These are phyloP conservation scores for Benthosema pterotum DNA, from an alignment of 2,797 vertebrate species.

Conservation along the genomic window DNA sequence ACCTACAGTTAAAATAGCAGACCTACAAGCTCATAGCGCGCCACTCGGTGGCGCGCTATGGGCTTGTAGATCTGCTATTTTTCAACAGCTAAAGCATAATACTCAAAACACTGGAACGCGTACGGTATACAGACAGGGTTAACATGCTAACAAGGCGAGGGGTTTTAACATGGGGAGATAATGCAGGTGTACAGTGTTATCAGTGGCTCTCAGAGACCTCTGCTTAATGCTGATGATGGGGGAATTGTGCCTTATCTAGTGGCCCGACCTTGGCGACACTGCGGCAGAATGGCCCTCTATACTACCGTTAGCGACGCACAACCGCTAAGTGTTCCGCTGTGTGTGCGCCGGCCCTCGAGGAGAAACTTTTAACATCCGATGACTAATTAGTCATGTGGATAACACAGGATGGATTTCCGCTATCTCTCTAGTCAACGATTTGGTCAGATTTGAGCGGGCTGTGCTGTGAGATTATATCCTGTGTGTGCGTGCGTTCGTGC, in stretches of 20 bases:
- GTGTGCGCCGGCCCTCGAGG: slow-evolving; percentile 6
- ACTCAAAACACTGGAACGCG: too few relatives aligned
- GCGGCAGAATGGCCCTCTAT: slow-evolving; percentile 18
- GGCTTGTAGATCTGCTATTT: too few relatives aligned
- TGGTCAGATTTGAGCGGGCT: too few relatives aligned
- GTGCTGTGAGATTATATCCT: too few relatives aligned
- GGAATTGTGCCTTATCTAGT: slow-evolving; percentile 51
- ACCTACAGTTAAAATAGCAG: too few relatives aligned
- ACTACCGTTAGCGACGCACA: too few relatives aligned
- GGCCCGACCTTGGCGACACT: slow-evolving; percentile 50
- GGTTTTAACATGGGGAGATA: slow-evolving; percentile 70
- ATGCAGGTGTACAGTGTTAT: slow-evolving; percentile 57
- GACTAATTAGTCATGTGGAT: slow-evolving; percentile 11
- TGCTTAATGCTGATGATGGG: slow-evolving; percentile 9
- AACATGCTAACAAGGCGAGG: slow-evolving; percentile 71
- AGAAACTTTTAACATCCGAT: not conserved
- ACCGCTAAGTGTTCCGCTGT: not conserved
- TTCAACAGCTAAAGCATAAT: too few relatives aligned
- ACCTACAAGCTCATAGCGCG: too few relatives aligned
- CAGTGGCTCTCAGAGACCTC: slow-evolving; percentile 47
- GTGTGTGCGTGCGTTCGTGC: too few relatives aligned
- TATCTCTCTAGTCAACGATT: not conserved
- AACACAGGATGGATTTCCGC: too few relatives aligned
- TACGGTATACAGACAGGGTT: too few relatives aligned
- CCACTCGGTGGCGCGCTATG: too few relatives aligned